Evolutionary conservation across 2,797 vertebrate genomes (phyloP), one percentile per base, ranked within the genome.

Genomic region (Dallia pectoralis): DNA sequence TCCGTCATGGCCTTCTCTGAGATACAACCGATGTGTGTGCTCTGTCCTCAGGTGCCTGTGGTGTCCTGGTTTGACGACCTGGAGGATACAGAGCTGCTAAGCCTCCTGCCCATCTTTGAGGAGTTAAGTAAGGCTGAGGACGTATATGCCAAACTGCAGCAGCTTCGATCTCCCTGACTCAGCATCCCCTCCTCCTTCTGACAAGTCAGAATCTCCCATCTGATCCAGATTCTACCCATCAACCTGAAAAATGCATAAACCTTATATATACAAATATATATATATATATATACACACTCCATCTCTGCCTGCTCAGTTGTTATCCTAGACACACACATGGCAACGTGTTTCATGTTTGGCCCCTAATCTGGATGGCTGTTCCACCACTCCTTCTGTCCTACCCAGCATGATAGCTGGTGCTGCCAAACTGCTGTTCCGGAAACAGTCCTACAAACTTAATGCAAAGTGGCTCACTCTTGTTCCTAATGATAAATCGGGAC

Each of bases 21-120:
- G 25, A 4, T 59, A 18, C 51, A 69, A 29, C 65, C 7, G 36
- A 12, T 56, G 18, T 66, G 3, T 71, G 29, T 67, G 19, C n/a
- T 67, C 27, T 14, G 30, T 59, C 12, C 19, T 25, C 71, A 94
- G 93, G 93, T 94, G 66, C 93, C 93, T 0, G 93, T 94, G 75
- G 85, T 93, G 82, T 95, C 94, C 36, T 95, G 94, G 94, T 95
- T 95, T 76, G 94, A 95, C 66, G 94, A 94, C 81, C 90, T 93
- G 84, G 89, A 91, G 29, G 94, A 95, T 79, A 91, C 90, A 0
- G 94, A 95, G 78, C 85, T 95, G 84, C 91, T 94, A 78, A 93
- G 92, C 78, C 86, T 95, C 67, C 89, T 94, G 73, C 94, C 94
- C 0, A 82, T 94, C 77, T 94, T 95, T 56, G 93, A 95, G 85